Evolutionary conservation across 1,140 invertebrate genomes (phyloP).

Genomic region (Plutomurus gul): DNA sequence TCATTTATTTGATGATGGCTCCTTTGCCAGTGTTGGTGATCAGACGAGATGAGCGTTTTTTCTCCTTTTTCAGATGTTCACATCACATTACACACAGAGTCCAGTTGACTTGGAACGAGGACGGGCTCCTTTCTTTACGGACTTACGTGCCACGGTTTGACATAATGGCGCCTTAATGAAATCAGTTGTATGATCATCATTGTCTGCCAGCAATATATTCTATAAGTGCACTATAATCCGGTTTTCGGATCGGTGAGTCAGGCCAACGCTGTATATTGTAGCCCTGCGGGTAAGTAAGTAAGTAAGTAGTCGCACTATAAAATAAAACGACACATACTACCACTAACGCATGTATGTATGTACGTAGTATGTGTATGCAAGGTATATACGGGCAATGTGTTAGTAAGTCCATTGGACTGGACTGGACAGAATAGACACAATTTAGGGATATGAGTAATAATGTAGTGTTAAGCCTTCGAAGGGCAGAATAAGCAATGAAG

Average conservation of each 20-base stretch:
- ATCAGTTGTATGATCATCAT: constrained; percentile 50
- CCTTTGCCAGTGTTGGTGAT: neutral
- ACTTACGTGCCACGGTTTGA: constrained; percentile 38
- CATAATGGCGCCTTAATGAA: constrained; percentile 53
- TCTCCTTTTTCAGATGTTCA: neutral
- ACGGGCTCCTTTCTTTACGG: constrained; percentile 23
- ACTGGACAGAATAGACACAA: neutral
- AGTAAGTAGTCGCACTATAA: neutral
- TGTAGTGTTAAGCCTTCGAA: neutral
- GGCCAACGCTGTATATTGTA: neutral
- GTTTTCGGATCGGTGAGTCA: constrained; percentile 44
- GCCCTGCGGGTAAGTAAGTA: constrained; percentile 29
- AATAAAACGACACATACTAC: neutral
- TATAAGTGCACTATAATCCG: constrained; percentile 42
- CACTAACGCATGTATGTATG: no score
- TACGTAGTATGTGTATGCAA: no score
- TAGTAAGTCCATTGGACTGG: neutral
- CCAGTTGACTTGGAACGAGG: constrained; percentile 6
- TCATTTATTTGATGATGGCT: constrained; percentile 12
- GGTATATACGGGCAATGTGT: neutral
- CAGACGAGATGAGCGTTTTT: neutral
- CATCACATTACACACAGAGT: neutral
- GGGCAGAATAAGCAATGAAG: neutral
- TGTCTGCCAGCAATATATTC: constrained; percentile 37
- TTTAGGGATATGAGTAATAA: neutral